phyloP scores from a whole-genome alignment of 2,113 vertebrate species.

The Corynorhinus townsendii region DNA sequence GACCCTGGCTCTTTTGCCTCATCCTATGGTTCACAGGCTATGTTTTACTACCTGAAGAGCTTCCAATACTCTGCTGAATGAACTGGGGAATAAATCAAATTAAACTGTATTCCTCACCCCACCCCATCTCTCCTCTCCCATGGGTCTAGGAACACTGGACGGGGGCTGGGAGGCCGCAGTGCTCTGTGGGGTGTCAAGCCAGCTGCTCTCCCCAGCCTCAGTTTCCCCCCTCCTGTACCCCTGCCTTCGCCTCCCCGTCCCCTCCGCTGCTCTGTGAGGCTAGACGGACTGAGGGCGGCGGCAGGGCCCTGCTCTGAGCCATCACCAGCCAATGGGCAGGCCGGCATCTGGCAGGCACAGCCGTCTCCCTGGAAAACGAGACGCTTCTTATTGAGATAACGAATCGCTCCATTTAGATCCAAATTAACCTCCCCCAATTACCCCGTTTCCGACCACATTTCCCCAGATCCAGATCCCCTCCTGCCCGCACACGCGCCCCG shows the following conservation, averaged over 20 bases:
- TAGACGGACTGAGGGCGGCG: background rate
- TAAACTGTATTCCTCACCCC: background rate
- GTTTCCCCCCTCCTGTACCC: background rate
- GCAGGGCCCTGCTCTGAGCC: background rate
- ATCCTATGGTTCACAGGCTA: background rate
- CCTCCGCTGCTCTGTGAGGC: background rate
- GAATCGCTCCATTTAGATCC: constrained; percentile 74
- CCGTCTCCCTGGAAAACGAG: constrained; percentile 69
- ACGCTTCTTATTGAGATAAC: constrained; percentile 77
- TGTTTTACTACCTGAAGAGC: background rate
- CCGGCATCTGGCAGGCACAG: constrained; percentile 63
- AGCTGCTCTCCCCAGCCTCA: background rate
- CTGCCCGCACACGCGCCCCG: background rate
- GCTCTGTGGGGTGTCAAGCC: background rate
- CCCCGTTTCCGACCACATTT: constrained; percentile 66
- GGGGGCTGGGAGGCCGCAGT: background rate
- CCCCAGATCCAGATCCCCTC: constrained; percentile 19
- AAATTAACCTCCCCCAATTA: constrained; percentile 69
- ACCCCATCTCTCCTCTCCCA: background rate
- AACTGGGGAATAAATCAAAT: background rate
- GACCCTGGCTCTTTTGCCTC: background rate
- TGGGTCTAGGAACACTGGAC: background rate
- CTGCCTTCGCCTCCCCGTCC: background rate
- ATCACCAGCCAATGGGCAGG: background rate
- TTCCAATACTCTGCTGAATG: background rate